Percentiles rank a stretch among this genome's conserved stretches.
Conservation (phyloP, 2,888 invertebrate species). For the Xestia xanthographa region DNA sequence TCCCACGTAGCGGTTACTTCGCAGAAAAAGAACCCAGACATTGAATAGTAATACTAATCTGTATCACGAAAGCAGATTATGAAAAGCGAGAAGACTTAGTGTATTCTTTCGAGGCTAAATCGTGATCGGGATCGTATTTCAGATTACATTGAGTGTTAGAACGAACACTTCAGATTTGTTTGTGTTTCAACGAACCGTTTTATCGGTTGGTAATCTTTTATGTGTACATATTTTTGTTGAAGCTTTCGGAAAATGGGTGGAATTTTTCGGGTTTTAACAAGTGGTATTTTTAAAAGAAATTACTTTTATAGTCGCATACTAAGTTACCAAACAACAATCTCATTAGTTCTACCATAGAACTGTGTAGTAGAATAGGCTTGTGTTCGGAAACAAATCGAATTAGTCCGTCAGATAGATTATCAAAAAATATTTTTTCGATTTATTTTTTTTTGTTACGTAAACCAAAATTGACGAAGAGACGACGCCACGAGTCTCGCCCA, state of each 20-base stretch:
- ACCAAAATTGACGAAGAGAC: no score
- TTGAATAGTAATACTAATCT: slow-evolving; percentile 66
- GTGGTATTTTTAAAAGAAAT: slow-evolving; percentile 8
- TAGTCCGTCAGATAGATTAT: no score
- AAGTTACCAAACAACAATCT: not conserved
- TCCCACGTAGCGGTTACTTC: slow-evolving; percentile 46
- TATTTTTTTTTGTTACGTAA: no score
- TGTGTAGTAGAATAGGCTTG: no score
- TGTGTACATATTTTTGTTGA: slow-evolving; percentile 35
- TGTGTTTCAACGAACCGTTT: slow-evolving; percentile 41
- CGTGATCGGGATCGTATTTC: slow-evolving; percentile 30
- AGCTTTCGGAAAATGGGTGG: slow-evolving; percentile 35
- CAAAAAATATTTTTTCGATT: no score
- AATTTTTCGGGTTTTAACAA: slow-evolving; percentile 22
- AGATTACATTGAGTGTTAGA: slow-evolving; percentile 47
- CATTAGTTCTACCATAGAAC: no score
- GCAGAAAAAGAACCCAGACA: slow-evolving; percentile 28
- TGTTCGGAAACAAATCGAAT: no score
- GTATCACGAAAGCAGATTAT: slow-evolving; percentile 55
- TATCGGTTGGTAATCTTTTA: slow-evolving; percentile 38
- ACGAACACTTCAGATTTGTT: slow-evolving; percentile 45
- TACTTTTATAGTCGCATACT: not conserved
- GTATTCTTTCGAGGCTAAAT: slow-evolving; percentile 45
- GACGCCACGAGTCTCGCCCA: no score
- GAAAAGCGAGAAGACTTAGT: slow-evolving; percentile 41